Conservation (phyloP, 2,888 invertebrate species). For the Diaphora mendica region DNA sequence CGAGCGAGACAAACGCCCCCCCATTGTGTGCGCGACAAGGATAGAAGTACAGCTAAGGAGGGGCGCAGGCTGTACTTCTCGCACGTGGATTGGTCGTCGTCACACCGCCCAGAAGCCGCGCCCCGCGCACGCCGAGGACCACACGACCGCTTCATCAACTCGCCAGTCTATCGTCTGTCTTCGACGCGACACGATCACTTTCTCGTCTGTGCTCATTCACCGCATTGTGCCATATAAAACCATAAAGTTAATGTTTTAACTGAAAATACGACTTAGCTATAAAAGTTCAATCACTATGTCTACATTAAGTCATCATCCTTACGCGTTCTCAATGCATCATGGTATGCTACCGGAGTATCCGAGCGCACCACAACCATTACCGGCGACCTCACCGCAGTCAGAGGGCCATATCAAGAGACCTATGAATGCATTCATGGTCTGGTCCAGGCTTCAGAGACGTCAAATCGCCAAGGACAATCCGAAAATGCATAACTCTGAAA, state of each 20-base stretch:
- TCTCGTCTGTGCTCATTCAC: constrained; percentile 71
- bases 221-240: constrained; percentile 77
- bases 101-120: constrained; percentile 74
- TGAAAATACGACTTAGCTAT: constrained; percentile 56
- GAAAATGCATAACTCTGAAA: constrained; percentile 96
- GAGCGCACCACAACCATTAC: constrained; percentile 77
- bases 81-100: constrained; percentile 67
- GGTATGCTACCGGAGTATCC: constrained; percentile 82
- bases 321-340: constrained; percentile 84
- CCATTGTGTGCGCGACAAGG: constrained; percentile 59
- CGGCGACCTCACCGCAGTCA: constrained; percentile 80
- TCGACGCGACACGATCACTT: constrained; percentile 80
- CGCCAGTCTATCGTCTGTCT: constrained; percentile 82
- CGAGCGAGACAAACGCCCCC: constrained; percentile 57
- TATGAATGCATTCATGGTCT: constrained; percentile 99
- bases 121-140: constrained; percentile 72
- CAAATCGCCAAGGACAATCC: constrained; percentile 98
- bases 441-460: constrained; percentile 96
- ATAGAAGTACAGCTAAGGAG: constrained; percentile 62
- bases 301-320: constrained; percentile 83
- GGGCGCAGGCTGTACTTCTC: constrained; percentile 75
- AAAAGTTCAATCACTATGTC: constrained; percentile 72
- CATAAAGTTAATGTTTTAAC: constrained; percentile 73
- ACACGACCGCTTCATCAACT: constrained; percentile 62
- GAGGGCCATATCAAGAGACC: constrained; percentile 97